Conservation (phyloP, 1,140 invertebrate genomes). For the Pseudachorutes palmiensis region DNA sequence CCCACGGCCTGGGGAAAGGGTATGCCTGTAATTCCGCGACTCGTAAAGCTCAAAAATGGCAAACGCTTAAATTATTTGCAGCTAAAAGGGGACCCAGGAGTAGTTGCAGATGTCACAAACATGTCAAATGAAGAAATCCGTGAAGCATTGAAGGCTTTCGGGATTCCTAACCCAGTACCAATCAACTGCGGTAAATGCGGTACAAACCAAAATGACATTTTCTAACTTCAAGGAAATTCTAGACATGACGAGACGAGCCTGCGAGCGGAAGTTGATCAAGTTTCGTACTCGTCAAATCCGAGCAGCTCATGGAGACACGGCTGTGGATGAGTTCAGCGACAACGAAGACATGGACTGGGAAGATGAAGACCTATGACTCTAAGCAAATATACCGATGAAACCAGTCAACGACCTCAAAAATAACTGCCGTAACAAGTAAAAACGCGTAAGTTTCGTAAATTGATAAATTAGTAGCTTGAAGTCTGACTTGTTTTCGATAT, state of each 20-base stretch:
- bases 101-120: not conserved
- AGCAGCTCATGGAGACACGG: not conserved
- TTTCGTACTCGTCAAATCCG: not conserved
- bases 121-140: conserved; percentile 3
- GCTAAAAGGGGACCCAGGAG: not conserved
- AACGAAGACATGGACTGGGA: conserved; percentile 2
- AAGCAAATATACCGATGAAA: not conserved
- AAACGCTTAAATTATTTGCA: too few relatives aligned
- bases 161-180: not conserved
- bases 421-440: not conserved
- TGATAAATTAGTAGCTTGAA: too few relatives aligned
- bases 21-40: too few relatives aligned
- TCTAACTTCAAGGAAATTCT: not conserved
- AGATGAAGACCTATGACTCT: not conserved
- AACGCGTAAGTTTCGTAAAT: too few relatives aligned
- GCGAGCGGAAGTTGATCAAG: not conserved
- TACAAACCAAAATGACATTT: not conserved
- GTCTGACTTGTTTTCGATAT: too few relatives aligned
- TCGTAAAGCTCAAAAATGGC: too few relatives aligned
- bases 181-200: not conserved
- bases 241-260: not conserved
- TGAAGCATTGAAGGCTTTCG: not conserved
- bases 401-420: not conserved
- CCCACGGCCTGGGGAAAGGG: too few relatives aligned
- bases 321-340: not conserved